phyloP scores from a whole-genome alignment of 2,113 vertebrate species.

The Rhipidura dahli region DNA sequence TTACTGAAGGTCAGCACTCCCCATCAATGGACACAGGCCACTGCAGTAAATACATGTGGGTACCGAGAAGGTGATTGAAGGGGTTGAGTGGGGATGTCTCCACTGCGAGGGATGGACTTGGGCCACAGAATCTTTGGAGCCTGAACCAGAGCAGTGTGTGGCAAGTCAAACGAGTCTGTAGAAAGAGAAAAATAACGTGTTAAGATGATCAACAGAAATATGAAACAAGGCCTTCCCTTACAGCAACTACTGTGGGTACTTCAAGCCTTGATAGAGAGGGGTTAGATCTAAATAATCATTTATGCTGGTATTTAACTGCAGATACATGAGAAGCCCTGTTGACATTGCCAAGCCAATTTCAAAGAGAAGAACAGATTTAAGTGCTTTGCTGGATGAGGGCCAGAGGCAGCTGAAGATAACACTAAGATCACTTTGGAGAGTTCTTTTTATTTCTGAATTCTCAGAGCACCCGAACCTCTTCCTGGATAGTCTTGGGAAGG shows the following conservation, averaged over 20 bases:
- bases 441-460: background rate
- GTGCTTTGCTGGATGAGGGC: constrained; percentile 23
- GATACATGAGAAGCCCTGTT: background rate
- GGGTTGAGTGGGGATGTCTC: background rate
- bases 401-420: constrained; percentile 7
- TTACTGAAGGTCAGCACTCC: background rate
- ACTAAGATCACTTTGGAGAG: background rate
- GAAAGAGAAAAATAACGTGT: background rate
- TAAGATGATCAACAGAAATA: background rate
- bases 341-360: background rate
- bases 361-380: constrained; percentile 18
- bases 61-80: background rate
- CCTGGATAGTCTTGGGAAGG: background rate
- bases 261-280: background rate
- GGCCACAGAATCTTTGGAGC: background rate
- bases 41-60: background rate
- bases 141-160: background rate
- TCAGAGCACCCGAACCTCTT: background rate
- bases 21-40: background rate
- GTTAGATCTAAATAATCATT: constrained; percentile 5
- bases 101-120: background rate
- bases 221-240: background rate
- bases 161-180: background rate
- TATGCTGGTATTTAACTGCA: background rate
- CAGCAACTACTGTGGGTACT: background rate